Base-by-base conservation (phyloP, 1,140 invertebrate genomes). In the Drosophila littoralis region DNA sequence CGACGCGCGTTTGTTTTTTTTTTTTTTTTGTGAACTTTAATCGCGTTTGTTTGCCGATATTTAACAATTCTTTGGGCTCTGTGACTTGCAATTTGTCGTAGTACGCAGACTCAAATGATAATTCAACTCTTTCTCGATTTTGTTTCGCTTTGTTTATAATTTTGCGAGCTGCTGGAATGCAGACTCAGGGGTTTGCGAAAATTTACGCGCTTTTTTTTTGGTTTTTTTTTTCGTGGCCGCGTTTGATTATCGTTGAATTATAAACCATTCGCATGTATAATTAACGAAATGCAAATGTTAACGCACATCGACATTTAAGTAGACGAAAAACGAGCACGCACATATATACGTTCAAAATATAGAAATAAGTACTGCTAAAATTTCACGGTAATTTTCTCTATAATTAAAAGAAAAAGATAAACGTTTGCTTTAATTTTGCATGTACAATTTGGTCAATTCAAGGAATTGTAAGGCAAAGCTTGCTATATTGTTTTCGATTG, bases 311-410 rank as follows among this genome's bases (percentile, higher is more conserved):
- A 77, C 83, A 84, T 80, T 73, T 68, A 81, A 43, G 60, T 63
- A 45, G 83, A 88, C 76, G 80, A 75, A 89, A 63, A 63, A 84
- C 65, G 73, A 72, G 66, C 74, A 81, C 69, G 64, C 68, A 73
- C 68, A 76, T 80, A 83, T 70, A 88, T 83, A 83, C 69, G 80
- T 79, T 82, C 55, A 80, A 81, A 78, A 81, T 79, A 63, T 88
- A 78, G 52, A 89, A 89, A 89, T 77, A 52, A 83, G 75, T 69
- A 86, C 82, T 76, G 84, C 81, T 84, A 88, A 88, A 88, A 80
- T 84, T 88, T 89, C 84, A 88, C 84, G 74, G 77, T 89, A 88
- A 88, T 88, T 88, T 88, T 79, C 67, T 89, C 84, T 88, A 80
- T 67, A 89, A 89, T 84, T 89, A 75, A 80, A 66, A 75, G 69